Percentiles rank a stretch among this genome's conserved stretches.
These are phyloP conservation scores for Dipodomys merriami DNA, from an alignment of 2,113 vertebrate genomes.

Conservation along the genomic window DNA sequence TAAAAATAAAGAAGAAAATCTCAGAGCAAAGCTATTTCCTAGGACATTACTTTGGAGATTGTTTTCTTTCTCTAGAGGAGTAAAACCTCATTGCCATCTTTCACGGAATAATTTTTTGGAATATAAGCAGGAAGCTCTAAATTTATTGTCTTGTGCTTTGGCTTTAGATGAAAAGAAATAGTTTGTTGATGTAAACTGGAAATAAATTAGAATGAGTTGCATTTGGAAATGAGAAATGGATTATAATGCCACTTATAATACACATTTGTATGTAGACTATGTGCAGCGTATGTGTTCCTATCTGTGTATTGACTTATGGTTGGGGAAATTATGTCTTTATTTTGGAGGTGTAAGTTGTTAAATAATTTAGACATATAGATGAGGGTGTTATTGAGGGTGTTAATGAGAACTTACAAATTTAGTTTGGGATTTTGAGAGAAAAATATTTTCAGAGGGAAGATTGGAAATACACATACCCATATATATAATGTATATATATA, in stretches of 20 bases:
- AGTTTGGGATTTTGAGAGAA: constrained; percentile 57
- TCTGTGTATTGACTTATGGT: background rate
- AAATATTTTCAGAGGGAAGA: constrained; percentile 54
- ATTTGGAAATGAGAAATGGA: constrained; percentile 32
- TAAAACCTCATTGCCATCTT: constrained; percentile 73
- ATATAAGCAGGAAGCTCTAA: constrained; percentile 64
- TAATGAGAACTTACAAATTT: constrained; percentile 54
- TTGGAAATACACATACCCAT: background rate
- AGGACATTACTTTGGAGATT: constrained; percentile 74
- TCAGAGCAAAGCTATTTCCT: constrained; percentile 72
- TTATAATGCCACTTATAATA: background rate
- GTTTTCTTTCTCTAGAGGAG: constrained; percentile 72
- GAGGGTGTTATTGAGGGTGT: background rate
- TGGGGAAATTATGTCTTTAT: background rate
- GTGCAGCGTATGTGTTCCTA: background rate
- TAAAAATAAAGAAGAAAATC: constrained; percentile 72
- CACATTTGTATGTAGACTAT: background rate
- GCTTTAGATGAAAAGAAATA: constrained; percentile 30
- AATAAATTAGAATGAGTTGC: background rate
- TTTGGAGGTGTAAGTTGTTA: background rate
- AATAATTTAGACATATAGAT: constrained; percentile 62
- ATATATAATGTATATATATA: background rate
- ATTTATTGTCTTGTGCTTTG: constrained; percentile 72
- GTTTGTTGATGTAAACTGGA: constrained; percentile 26
- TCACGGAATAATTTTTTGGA: constrained; percentile 76